Evolutionary conservation across 2,888 invertebrate species (phyloP), one percentile per base, ranked within the genome.

Genomic region (Sarcophaga variegata): DNA sequence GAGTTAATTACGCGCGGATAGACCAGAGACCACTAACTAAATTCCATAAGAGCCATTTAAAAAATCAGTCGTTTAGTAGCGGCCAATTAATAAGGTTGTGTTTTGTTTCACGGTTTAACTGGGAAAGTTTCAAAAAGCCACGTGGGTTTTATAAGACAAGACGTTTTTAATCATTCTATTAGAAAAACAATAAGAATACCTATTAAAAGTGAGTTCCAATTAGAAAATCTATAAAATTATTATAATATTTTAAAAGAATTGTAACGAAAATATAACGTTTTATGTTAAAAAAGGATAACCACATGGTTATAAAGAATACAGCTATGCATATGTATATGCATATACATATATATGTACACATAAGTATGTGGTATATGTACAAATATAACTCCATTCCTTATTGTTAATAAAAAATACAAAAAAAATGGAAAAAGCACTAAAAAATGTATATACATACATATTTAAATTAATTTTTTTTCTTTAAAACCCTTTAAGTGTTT

Each of bases 141-240:
- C 91, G 91, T 91, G 91, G 89, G 77, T 85, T 85, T 78, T 74
- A 64, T 47, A 86, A 72, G 74, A 70, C 25, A 37, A 67, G 8
- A 62, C 20, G 62, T 62, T 62, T 47, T 66, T 6, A 45, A 63
- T 77, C 47, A 66, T 76, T 82, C 49, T 70, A 70, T 25, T 66
- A 54, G 71, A 84, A 78, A 75, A 45, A 69, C 63, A 63, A 59
- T 77, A n/a, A 14, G 59, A 75, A 59, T 47, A 60, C 5, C 8
- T 76, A 72, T 27, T 49, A 74, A 81, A 80, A 81, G 86, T 87
- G 81, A 87, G 86, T 84, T 75, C 69, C 25, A 60, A 69, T 1
- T 12, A 60, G 22, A 60, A 64, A 20, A 49, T 60, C 12, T 60
- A 60, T 54, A 27, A 54, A 64, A 17, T 14, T 66, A 22, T 66